Conservation (phyloP, 2,888 invertebrate genomes). For the Agrilus cyanescens region DNA sequence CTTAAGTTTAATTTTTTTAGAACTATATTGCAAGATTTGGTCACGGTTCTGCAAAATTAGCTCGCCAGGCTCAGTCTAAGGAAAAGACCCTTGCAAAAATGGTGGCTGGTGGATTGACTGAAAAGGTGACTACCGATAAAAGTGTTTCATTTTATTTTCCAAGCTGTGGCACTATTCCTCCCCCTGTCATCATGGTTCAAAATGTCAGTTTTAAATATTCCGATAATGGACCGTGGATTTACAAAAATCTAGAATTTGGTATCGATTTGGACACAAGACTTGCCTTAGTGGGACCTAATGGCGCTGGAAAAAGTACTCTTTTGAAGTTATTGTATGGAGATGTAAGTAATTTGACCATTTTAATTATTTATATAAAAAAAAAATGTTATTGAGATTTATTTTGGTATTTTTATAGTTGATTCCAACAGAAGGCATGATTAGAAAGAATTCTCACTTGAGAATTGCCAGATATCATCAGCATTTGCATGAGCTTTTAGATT, state of each 20-base stretch:
- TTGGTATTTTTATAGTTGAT: constrained; percentile 49
- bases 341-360: constrained; percentile 44
- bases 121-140: constrained; percentile 87
- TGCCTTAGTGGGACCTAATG: constrained; percentile 95
- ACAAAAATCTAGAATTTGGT: constrained; percentile 96
- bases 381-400: neutral
- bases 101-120: constrained; percentile 96
- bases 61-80: constrained; percentile 97
- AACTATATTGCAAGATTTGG: constrained; percentile 99
- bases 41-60: constrained; percentile 97
- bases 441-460: constrained; percentile 94
- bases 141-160: constrained; percentile 92
- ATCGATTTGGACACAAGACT: constrained; percentile 93
- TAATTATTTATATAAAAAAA: neutral
- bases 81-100: constrained; percentile 99
- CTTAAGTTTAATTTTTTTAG: constrained; percentile 33
- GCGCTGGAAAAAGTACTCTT: constrained; percentile 96
- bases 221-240: constrained; percentile 80
- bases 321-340: constrained; percentile 92
- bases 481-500: constrained; percentile 87
- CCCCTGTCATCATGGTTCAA: constrained; percentile 99
- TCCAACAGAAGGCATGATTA: constrained; percentile 92
- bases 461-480: constrained; percentile 99
- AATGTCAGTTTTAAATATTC: constrained; percentile 93
- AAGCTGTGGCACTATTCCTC: constrained; percentile 89